Base-by-base conservation (phyloP, 2,888 invertebrate genomes). In the Protonemura montana region DNA sequence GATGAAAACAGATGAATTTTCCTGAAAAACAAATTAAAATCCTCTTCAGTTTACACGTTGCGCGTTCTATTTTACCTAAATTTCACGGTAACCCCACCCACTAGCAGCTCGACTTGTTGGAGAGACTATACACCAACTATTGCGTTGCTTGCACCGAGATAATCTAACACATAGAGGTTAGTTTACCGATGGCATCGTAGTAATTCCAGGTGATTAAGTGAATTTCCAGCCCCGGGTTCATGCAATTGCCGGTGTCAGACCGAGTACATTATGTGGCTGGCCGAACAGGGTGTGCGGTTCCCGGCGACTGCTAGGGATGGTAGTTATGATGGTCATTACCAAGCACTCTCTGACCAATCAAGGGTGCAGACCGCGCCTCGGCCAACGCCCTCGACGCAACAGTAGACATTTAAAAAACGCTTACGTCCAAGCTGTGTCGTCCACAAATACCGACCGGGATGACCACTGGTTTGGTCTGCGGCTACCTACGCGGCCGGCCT, bases 361-460 rank as follows among this genome's bases (percentile, higher is more conserved):
- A 28, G 81, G 30, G 28, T 27, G 30, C 35, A 30, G 21, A 10
- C 7, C 30, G 27, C 30, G 29, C 81, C 25, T 78, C 81, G 81
- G 21, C 30, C 28, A 13, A 27, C 30, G 81, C 30, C 21, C 6
- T 59, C 59, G 59, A 21, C 59, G 59, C 59, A 28, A 28, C 76
- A n/a, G 42, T 59, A n/a, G 83, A 26, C 84, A 84, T 84, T 84
- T 84, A 84, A 84, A 83, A 84, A 42, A 59, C 84, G 84, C 84
- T 84, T 84, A 59, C 28, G 21, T 26, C 83, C 83, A 41, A 83
- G 83, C 83, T 83, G 83, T 28, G 28, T 83, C 26, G 59, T n/a
- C 84, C 84, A 28, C 84, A 84, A 42, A 29, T 81, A 76, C 84
- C 42, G 84, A 84, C 84, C 84, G 5, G 26, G 76, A 7, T 76